Evolutionary conservation across 2,113 vertebrate species (phyloP).

Genomic region (Hippocampus mohnikei): DNA sequence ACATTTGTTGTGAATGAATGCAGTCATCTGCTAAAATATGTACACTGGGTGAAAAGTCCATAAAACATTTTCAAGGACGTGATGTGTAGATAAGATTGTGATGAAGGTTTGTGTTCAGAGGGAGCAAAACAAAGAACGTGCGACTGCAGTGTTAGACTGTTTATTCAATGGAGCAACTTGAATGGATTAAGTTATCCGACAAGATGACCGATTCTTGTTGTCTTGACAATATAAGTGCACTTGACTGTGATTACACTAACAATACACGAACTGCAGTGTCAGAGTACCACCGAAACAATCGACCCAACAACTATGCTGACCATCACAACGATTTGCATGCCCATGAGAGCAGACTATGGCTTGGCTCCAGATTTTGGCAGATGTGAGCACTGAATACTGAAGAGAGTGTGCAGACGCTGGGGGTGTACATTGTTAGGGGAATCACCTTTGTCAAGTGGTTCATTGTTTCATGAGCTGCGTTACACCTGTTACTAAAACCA

Average conservation of each 20-base stretch:
- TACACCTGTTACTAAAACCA: constrained; percentile 46
- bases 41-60: not conserved
- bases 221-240: constrained; percentile 22
- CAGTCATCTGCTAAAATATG: constrained; percentile 9
- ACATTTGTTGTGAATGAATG: not conserved
- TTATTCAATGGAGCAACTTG: not conserved
- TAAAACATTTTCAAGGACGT: constrained; percentile 29
- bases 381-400: constrained; percentile 67
- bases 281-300: constrained; percentile 30
- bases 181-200: not conserved
- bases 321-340: constrained; percentile 65
- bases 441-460: constrained; percentile 59
- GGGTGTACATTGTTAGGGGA: constrained; percentile 49
- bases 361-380: constrained; percentile 63
- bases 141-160: constrained; percentile 1
- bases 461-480: constrained; percentile 43
- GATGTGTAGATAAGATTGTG: not conserved
- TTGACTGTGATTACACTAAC: constrained; percentile 13
- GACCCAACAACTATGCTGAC: constrained; percentile 39
- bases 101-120: constrained; percentile 1
- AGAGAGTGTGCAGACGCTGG: constrained; percentile 62
- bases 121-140: constrained; percentile 9
- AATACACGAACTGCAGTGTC: constrained; percentile 52
- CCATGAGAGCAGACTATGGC: constrained; percentile 35
- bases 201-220: not conserved